These are phyloP conservation scores for Myotis planiceps DNA, from an alignment of 2,797 vertebrate genomes.

Conservation along the genomic window DNA sequence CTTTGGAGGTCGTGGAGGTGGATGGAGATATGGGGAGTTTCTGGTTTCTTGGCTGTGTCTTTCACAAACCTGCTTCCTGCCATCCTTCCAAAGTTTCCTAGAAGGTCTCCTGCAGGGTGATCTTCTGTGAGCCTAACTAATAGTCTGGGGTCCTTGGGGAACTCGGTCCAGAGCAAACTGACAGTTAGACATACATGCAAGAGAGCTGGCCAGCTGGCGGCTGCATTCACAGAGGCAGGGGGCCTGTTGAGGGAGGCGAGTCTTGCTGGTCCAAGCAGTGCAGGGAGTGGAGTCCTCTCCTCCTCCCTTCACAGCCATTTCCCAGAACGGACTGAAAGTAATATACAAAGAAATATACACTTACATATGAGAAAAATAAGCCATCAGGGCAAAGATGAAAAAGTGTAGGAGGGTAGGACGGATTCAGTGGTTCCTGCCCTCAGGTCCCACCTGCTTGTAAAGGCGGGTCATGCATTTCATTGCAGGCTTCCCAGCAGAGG, in stretches of 20 bases:
- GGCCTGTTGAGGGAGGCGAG: rapidly evolving
- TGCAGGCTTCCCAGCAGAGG: neutral
- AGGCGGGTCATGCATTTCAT: neutral
- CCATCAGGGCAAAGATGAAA: neutral
- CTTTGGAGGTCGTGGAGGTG: neutral
- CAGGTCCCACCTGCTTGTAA: neutral
- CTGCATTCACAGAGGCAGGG: neutral
- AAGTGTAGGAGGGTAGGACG: neutral
- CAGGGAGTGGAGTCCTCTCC: neutral
- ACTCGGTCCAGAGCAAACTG: neutral
- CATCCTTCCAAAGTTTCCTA: neutral
- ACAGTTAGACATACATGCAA: rapidly evolving
- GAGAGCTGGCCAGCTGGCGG: rapidly evolving
- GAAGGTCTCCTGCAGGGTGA: no score
- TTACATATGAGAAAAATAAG: neutral
- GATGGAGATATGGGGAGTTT: neutral
- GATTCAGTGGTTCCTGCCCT: neutral
- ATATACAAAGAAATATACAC: neutral
- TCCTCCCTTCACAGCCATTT: neutral
- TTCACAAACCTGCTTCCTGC: neutral
- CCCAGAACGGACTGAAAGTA: neutral
- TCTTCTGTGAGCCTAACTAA: neutral
- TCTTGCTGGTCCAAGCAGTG: neutral
- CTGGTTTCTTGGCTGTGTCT: neutral
- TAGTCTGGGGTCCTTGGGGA: neutral